phyloP scores from a whole-genome alignment of 2,797 vertebrate genomes.

The Erpetoichthys calabaricus region DNA sequence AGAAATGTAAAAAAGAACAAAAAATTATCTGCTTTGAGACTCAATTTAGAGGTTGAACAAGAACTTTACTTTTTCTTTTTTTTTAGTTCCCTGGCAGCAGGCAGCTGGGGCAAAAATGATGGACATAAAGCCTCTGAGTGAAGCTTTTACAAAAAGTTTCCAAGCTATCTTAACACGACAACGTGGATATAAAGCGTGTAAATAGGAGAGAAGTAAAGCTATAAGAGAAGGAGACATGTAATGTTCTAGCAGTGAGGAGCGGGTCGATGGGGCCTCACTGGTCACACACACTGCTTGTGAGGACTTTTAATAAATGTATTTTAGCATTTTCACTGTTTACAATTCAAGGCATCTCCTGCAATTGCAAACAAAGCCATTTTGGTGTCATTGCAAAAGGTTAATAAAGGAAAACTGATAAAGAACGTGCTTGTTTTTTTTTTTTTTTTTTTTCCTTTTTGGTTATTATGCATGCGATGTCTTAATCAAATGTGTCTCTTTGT shows the following conservation, averaged over 20 bases:
- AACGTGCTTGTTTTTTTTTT: conserved; percentile 12
- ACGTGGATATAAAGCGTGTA: conserved; percentile 51
- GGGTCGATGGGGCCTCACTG: conserved; percentile 30
- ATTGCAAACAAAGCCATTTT: conserved; percentile 47
- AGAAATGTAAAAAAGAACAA: conserved; percentile 34
- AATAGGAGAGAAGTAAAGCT: conserved; percentile 51
- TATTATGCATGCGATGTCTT: too few species aligned
- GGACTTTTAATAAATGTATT: conserved; percentile 53
- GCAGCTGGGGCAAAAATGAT: conserved; percentile 46
- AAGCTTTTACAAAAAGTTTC: conserved; percentile 34
- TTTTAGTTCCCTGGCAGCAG: conserved; percentile 53
- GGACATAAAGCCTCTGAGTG: conserved; percentile 25
- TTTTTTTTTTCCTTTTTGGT: conserved; percentile 13
- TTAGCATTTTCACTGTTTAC: conserved; percentile 71
- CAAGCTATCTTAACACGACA: conserved; percentile 22
- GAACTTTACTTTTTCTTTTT: conserved; percentile 26
- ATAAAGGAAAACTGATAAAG: conserved; percentile 55
- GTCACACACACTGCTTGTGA: conserved; percentile 53
- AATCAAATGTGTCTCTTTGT: too few species aligned
- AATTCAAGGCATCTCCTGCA: conserved; percentile 64
- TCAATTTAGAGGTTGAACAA: too few species aligned
- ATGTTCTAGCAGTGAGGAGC: conserved; percentile 31
- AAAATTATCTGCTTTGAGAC: conserved; percentile 27
- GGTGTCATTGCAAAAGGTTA: conserved; percentile 61
- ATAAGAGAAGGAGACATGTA: conserved; percentile 44